Conservation (phyloP, 2,797 vertebrate genomes). For the Hemibagrus guttatus region DNA sequence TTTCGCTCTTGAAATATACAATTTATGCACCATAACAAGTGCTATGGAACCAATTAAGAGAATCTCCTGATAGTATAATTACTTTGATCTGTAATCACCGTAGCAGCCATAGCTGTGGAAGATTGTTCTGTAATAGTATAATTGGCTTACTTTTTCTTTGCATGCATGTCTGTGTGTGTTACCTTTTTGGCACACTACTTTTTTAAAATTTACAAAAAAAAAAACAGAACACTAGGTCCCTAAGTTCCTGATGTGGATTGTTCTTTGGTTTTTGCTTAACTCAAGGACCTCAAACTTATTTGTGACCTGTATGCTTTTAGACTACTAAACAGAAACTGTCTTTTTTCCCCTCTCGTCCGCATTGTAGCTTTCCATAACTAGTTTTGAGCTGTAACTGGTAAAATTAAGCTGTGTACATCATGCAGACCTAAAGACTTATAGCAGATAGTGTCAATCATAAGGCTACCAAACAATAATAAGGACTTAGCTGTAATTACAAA, state of each 20-base stretch:
- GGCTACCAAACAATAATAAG: background rate
- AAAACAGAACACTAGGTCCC: background rate
- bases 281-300: slow-evolving; percentile 41
- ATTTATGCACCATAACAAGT: slow-evolving; percentile 66
- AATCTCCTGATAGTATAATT: slow-evolving; percentile 74
- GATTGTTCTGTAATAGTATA: slow-evolving; percentile 64
- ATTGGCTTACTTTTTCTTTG: slow-evolving; percentile 55
- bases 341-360: background rate
- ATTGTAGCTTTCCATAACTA: background rate
- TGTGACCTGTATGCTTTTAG: slow-evolving; percentile 35
- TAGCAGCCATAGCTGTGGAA: slow-evolving; percentile 63
- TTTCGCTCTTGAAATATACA: slow-evolving; percentile 65
- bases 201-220: slow-evolving; percentile 20
- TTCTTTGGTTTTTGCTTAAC: slow-evolving; percentile 36
- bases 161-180: slow-evolving; percentile 23
- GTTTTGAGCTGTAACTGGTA: background rate
- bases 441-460: background rate
- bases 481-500: slow-evolving; percentile 10
- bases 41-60: slow-evolving; percentile 74
- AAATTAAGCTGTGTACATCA: background rate
- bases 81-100: slow-evolving; percentile 75
- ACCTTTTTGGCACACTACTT: slow-evolving; percentile 37
- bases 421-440: background rate
- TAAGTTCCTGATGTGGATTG: slow-evolving; percentile 5
- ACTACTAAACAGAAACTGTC: slow-evolving; percentile 31